Conservation (phyloP, 2,888 invertebrate species). For the Peribatodes rhomboidaria region DNA sequence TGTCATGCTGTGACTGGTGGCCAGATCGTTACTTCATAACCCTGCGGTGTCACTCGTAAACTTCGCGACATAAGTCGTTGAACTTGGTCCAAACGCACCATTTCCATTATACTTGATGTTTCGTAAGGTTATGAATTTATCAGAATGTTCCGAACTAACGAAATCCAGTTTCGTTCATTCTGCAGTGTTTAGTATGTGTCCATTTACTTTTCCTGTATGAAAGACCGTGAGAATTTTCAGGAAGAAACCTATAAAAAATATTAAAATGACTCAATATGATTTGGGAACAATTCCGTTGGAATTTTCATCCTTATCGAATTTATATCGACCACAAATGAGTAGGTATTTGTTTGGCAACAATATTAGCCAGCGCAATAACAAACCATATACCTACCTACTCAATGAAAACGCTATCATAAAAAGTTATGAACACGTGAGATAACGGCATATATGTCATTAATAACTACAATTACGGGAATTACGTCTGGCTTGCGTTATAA, state of each 20-base stretch:
- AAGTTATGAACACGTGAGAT: conserved; percentile 1
- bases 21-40: conserved; percentile 60
- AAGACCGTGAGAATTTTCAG: background rate
- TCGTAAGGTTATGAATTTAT: background rate
- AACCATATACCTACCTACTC: background rate
- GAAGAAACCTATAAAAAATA: background rate
- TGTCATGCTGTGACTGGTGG: conserved; percentile 55
- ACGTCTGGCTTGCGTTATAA: conserved; percentile 52
- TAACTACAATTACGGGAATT: conserved; percentile 23
- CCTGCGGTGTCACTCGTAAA: conserved; percentile 45
- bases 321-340: background rate
- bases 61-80: conserved; percentile 38
- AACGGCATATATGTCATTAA: conserved; percentile 7
- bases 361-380: conserved; percentile 9
- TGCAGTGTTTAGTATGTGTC: background rate
- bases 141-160: background rate
- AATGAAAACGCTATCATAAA: background rate
- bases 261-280: background rate
- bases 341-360: background rate
- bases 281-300: background rate
- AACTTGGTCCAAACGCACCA: conserved; percentile 46
- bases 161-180: background rate
- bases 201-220: background rate
- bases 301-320: conserved; percentile 9
- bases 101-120: conserved; percentile 19